Base-by-base conservation (phyloP, 2,888 invertebrate species). In the Monoplex corrugatus region DNA sequence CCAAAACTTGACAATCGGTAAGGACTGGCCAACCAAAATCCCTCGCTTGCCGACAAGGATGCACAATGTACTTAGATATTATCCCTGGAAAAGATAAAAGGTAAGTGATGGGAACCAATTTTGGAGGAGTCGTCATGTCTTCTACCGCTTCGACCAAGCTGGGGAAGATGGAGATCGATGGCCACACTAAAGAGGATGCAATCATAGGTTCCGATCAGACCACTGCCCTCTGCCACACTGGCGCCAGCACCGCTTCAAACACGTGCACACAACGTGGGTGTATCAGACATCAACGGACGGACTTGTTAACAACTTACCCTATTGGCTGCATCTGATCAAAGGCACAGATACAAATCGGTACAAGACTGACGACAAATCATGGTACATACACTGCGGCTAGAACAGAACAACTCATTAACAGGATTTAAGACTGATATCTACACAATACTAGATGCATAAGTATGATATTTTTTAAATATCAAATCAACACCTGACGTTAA, bases 31-130 rank as follows among this genome's bases (percentile, higher is more conserved):
- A 28, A 32, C 83, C 23, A 13, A 78, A 28, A 78, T 5, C 78
- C 16, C 5, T 32, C 23, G 32, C 10, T 10, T 10, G 35, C n/a
- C 83, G 45, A 83, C 32, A 45, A 45, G 32, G 45, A 45, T 45
- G 28, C 45, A 28, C 38, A 45, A 32, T 45, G 83, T 83, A 32
- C 44, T 83, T 83, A 83, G 83, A 83, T 83, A 32, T 16, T 50
- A 83, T 83, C 45, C 45, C 45, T 32, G 16, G 5, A 38, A 38
- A 38, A 68, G 78, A 19, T 68, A 38, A 78, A 38, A 45, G 83
- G n/a, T 32, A 83, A 83, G 23, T 50, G 45, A 83, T 83, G 83
- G 83, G 23, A 35, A 80, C 80, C 80, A 80, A 80, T 80, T 80
- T 40, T 19, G 28, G 28, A 28, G 44, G 28, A 43, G 80, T 43